Evolutionary conservation across 2,888 invertebrate species (phyloP).

Genomic region (Pyrochroa serraticornis): DNA sequence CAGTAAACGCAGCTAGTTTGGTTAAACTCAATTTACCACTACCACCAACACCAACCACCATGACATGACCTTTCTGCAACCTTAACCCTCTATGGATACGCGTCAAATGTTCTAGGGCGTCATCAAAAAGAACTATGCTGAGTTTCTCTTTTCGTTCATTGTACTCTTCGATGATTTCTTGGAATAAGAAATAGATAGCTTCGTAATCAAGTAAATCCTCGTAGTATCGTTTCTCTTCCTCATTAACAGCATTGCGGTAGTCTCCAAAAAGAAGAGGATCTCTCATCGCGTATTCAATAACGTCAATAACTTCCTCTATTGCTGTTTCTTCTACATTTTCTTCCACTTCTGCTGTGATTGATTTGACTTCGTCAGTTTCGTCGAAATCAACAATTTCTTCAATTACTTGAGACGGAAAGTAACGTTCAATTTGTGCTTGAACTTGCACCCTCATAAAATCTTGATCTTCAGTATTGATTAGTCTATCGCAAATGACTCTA

Average conservation of each 20-base stretch:
- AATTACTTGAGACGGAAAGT: slow-evolving; percentile 59
- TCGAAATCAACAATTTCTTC: slow-evolving; percentile 30
- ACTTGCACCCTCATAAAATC: slow-evolving; percentile 67
- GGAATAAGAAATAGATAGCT: slow-evolving; percentile 84
- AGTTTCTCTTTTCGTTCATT: slow-evolving; percentile 77
- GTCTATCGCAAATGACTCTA: slow-evolving; percentile 85
- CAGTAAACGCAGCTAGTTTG: slow-evolving; percentile 81
- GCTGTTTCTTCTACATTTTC: slow-evolving; percentile 51
- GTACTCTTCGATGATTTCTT: slow-evolving; percentile 88
- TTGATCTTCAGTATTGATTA: slow-evolving; percentile 74
- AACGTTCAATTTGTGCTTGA: slow-evolving; percentile 64
- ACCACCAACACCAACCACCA: slow-evolving; percentile 89
- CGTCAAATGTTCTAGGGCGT: slow-evolving; percentile 89
- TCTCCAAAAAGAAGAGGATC: slow-evolving; percentile 90
- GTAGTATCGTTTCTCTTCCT: slow-evolving; percentile 79
- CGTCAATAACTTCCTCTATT: slow-evolving; percentile 53
- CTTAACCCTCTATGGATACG: slow-evolving; percentile 84
- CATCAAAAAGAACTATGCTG: slow-evolving; percentile 87
- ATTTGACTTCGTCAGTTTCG: slow-evolving; percentile 19
- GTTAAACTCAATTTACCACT: slow-evolving; percentile 87
- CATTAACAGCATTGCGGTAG: slow-evolving; percentile 82
- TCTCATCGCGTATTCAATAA: slow-evolving; percentile 73
- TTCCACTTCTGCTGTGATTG: slow-evolving; percentile 19
- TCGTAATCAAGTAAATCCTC: slow-evolving; percentile 91
- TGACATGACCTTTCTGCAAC: slow-evolving; percentile 81